These are phyloP conservation scores for Tragelaphus buxtoni DNA, from an alignment of 2,113 vertebrate species.

Conservation along the genomic window DNA sequence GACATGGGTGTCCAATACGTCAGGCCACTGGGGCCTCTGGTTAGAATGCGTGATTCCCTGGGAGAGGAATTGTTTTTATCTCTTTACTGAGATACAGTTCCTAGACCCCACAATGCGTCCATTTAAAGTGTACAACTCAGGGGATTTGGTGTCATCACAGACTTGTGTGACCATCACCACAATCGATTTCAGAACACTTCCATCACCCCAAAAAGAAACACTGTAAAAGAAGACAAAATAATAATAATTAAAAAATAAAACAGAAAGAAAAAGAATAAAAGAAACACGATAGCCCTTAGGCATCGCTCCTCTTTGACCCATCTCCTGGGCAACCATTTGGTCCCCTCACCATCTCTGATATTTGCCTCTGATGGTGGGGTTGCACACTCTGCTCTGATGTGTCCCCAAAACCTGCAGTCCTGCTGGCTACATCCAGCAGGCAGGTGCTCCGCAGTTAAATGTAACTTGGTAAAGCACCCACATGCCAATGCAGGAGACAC, in stretches of 20 bases:
- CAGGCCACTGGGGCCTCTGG: rapidly evolving
- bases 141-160: neutral
- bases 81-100: neutral
- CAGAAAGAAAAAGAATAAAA: neutral
- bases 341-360: neutral
- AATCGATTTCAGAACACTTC: neutral
- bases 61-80: too few relatives aligned
- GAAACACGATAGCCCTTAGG: neutral
- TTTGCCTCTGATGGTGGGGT: neutral
- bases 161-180: neutral
- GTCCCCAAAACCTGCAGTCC: rapidly evolving
- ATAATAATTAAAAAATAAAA: neutral
- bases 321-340: rapidly evolving
- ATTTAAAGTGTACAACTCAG: too few relatives aligned
- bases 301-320: rapidly evolving
- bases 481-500: neutral
- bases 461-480: neutral
- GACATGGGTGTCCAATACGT: neutral
- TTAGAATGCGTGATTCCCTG: rapidly evolving
- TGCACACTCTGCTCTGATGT: neutral
- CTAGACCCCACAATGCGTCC: neutral
- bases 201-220: neutral
- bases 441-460: neutral
- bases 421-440: rapidly evolving
- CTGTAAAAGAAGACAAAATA: neutral